Evolutionary conservation across 2,113 vertebrate species (phyloP).

Genomic region (Murina feae): DNA sequence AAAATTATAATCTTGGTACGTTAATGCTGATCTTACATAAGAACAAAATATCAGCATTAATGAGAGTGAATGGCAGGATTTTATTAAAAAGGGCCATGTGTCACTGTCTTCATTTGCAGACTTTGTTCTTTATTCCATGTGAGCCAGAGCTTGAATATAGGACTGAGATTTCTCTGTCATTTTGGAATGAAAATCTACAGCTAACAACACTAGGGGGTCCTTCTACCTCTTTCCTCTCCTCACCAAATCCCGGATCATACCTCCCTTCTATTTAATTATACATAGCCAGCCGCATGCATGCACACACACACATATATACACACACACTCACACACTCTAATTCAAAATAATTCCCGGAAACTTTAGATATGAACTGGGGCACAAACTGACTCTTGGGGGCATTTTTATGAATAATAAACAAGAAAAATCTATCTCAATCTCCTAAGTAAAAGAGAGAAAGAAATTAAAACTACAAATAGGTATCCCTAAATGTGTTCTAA

Average conservation of each 20-base stretch:
- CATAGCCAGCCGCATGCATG: neutral
- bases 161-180: neutral
- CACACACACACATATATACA: too few species aligned
- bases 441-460: neutral
- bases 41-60: conserved; percentile 10
- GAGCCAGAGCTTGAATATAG: neutral
- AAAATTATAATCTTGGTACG: neutral
- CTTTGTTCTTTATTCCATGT: neutral
- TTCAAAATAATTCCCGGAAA: neutral
- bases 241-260: too few species aligned
- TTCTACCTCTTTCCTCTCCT: neutral
- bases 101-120: neutral
- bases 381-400: neutral
- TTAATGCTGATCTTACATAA: neutral
- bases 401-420: neutral
- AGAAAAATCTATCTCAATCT: neutral
- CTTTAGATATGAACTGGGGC: too few species aligned
- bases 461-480: neutral
- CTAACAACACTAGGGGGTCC: neutral
- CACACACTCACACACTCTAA: neutral
- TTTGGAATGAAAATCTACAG: neutral
- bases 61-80: neutral
- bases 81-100: neutral
- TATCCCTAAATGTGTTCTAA: neutral
- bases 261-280: neutral